Evolutionary conservation across 2,113 vertebrate species (phyloP).

Genomic region (Nothocercus nigrocapillus): DNA sequence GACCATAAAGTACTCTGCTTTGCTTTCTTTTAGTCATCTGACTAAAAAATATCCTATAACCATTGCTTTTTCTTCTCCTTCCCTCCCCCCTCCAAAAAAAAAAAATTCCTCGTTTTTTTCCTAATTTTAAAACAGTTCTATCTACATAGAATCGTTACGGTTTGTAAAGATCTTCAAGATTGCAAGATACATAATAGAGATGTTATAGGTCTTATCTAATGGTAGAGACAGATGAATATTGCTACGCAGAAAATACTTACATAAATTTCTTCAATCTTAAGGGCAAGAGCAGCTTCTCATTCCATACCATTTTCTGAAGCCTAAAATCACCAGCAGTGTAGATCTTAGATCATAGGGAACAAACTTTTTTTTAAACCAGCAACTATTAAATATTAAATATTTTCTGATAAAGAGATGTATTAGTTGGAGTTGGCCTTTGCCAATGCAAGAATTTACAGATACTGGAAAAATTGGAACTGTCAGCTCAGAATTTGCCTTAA

Average conservation of each 20-base stretch:
- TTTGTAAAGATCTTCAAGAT: no score
- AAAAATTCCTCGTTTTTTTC: no score
- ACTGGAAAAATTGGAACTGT: not conserved
- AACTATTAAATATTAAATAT: not conserved
- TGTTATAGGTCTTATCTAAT: not conserved
- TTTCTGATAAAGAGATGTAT: not conserved
- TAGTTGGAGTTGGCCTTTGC: not conserved
- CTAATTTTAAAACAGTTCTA: not conserved
- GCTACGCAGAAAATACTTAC: no score
- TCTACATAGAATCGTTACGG: not conserved
- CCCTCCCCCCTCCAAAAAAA: no score
- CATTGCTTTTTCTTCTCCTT: no score
- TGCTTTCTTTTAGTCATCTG: not conserved
- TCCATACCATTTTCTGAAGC: not conserved
- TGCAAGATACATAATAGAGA: not conserved
- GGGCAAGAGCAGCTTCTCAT: not conserved
- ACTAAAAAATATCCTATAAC: constrained; percentile 18
- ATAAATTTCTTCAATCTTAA: not conserved
- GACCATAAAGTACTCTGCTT: not conserved
- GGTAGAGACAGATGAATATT: no score
- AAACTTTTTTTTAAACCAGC: not conserved
- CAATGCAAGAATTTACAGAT: not conserved
- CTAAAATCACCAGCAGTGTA: not conserved
- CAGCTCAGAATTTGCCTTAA: not conserved
- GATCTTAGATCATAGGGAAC: not conserved